Percentiles rank a stretch among this genome's conserved stretches.
Conservation (phyloP, 2,888 invertebrate species). For the Frankliniella fusca region DNA sequence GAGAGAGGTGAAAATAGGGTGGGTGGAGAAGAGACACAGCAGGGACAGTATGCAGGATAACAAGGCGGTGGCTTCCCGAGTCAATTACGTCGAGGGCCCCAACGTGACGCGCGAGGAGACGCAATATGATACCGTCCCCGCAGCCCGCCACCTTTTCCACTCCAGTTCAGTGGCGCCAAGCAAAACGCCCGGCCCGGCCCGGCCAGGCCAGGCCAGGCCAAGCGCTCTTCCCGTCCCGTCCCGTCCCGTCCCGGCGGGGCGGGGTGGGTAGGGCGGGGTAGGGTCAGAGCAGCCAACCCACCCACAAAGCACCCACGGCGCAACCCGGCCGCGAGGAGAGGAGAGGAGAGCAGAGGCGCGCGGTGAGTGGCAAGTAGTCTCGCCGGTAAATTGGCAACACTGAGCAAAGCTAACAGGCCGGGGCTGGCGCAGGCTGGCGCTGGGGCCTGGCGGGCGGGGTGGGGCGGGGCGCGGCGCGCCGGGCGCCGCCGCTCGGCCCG, state of each 20-base stretch:
- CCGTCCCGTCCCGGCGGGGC: no score
- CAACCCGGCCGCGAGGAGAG: background rate
- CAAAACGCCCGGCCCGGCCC: background rate
- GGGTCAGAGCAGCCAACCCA: no score
- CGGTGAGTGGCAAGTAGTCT: background rate
- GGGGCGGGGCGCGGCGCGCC: background rate
- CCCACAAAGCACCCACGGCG: no score
- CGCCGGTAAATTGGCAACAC: conserved; percentile 22
- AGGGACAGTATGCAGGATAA: no score
- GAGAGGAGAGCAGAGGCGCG: background rate
- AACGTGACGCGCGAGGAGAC: background rate
- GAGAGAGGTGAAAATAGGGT: no score
- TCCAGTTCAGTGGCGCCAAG: background rate
- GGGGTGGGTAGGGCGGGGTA: no score
- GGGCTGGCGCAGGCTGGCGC: background rate
- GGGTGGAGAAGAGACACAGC: no score
- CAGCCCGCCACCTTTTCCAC: no score
- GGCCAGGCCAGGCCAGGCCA: background rate
- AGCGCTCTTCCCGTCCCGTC: background rate
- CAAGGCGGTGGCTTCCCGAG: background rate
- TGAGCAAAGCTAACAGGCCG: conserved; percentile 14
- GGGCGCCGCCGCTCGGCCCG: conserved; percentile 4
- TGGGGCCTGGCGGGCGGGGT: background rate
- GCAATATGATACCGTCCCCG: background rate
- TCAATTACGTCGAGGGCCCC: background rate